Conservation (phyloP, 1,140 invertebrate species). For the Aradophagus sp. region DNA sequence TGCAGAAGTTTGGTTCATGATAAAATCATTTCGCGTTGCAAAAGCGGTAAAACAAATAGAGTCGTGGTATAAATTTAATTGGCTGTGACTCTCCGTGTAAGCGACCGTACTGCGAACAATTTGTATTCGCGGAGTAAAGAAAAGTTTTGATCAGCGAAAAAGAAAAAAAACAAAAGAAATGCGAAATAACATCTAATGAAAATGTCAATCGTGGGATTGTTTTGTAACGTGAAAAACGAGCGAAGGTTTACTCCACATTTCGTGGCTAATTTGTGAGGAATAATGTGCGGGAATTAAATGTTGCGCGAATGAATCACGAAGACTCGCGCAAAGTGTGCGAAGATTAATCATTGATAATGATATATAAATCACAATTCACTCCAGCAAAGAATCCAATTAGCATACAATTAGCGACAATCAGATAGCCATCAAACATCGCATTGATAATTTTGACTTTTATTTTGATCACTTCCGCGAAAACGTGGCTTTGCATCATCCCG, state of each 20-base stretch:
- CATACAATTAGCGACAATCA: slow-evolving; percentile 50
- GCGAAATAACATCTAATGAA: slow-evolving; percentile 18
- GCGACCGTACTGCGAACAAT: slow-evolving; percentile 3
- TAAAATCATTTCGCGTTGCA: slow-evolving; percentile 45
- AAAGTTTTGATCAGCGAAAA: background rate
- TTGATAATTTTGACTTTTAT: slow-evolving; percentile 42
- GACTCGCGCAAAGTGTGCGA: slow-evolving; percentile 1
- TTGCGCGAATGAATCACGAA: slow-evolving; percentile 24
- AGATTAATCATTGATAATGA: slow-evolving; percentile 42
- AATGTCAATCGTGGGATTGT: slow-evolving; percentile 34
- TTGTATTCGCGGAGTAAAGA: background rate
- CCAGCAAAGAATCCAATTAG: slow-evolving; percentile 39
- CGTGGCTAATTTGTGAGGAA: slow-evolving; percentile 27
- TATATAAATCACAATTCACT: slow-evolving; percentile 42
- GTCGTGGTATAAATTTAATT: slow-evolving; percentile 46
- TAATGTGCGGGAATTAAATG: slow-evolving; percentile 6
- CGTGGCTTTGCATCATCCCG: slow-evolving; percentile 13
- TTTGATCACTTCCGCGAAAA: slow-evolving; percentile 16
- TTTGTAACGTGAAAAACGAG: slow-evolving; percentile 25
- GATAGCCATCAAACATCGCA: slow-evolving; percentile 25
- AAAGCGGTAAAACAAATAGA: slow-evolving; percentile 45
- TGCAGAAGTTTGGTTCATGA: slow-evolving; percentile 40
- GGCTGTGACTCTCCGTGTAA: slow-evolving; percentile 17
- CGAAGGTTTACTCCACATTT: slow-evolving; percentile 15
- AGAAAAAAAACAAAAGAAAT: slow-evolving; percentile 7